Evolutionary conservation across 2,113 vertebrate species (phyloP).

Genomic region (Macquaria ambigua): DNA sequence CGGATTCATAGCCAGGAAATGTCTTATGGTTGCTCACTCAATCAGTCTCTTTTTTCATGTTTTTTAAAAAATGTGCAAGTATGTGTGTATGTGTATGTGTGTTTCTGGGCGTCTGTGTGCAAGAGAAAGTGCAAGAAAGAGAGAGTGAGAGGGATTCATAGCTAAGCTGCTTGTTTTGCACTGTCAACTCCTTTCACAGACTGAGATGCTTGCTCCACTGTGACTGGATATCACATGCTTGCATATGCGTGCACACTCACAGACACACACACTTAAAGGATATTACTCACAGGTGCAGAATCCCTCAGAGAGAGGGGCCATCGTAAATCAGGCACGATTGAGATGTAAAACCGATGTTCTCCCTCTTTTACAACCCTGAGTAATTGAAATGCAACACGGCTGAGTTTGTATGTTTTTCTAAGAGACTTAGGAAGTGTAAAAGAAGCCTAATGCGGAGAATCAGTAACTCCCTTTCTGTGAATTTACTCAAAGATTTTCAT

Average conservation of each 20-base stretch:
- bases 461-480: slow-evolving; percentile 11
- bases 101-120: neutral
- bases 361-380: slow-evolving; percentile 50
- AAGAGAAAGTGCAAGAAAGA: slow-evolving; percentile 1
- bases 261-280: slow-evolving; percentile 55
- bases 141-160: slow-evolving; percentile 22
- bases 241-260: slow-evolving; percentile 14
- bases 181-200: slow-evolving; percentile 46
- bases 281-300: slow-evolving; percentile 75
- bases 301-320: slow-evolving; percentile 55
- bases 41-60: slow-evolving; percentile 28
- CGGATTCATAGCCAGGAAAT: slow-evolving; percentile 67
- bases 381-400: slow-evolving; percentile 61
- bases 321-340: slow-evolving; percentile 77
- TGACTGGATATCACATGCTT: slow-evolving; percentile 45
- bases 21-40: slow-evolving; percentile 35
- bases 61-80: neutral
- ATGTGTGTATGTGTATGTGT: neutral
- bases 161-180: slow-evolving; percentile 48
- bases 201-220: slow-evolving; percentile 27
- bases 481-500: slow-evolving; percentile 20
- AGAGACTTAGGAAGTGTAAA: slow-evolving; percentile 49
- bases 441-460: slow-evolving; percentile 36
- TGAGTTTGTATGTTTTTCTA: slow-evolving; percentile 61
- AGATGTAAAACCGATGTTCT: slow-evolving; percentile 76